phyloP scores from a whole-genome alignment of 2,888 invertebrate species.

The Therioaphis trifolii region DNA sequence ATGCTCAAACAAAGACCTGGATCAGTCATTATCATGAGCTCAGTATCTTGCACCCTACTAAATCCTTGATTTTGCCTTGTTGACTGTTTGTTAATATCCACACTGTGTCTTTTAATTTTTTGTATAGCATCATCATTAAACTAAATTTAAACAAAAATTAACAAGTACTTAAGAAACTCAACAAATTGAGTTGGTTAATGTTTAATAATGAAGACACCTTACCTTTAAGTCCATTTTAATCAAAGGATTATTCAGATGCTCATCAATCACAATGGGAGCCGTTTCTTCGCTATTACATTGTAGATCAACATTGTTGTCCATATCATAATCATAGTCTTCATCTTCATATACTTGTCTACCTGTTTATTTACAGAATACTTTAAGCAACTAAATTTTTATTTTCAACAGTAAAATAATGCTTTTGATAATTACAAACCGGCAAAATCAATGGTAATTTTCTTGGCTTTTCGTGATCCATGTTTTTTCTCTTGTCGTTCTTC shows the following conservation, averaged over 20 bases:
- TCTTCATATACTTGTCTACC: slow-evolving; percentile 53
- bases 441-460: slow-evolving; percentile 83
- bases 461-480: slow-evolving; percentile 76
- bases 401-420: background rate
- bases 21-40: slow-evolving; percentile 85
- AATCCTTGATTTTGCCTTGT: background rate
- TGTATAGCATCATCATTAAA: slow-evolving; percentile 61
- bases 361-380: background rate
- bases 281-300: background rate
- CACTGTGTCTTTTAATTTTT: slow-evolving; percentile 27
- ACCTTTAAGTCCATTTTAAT: slow-evolving; percentile 44
- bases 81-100: slow-evolving; percentile 66
- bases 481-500: slow-evolving; percentile 73
- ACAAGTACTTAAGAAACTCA: background rate
- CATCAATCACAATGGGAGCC: background rate
- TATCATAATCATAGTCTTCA: slow-evolving; percentile 17
- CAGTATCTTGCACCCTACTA: slow-evolving; percentile 78
- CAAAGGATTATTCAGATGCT: slow-evolving; percentile 49
- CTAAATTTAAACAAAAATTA: slow-evolving; percentile 30
- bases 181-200: background rate
- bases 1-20: slow-evolving; percentile 89
- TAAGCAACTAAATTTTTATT: too few species aligned
- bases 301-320: background rate
- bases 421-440: slow-evolving; percentile 70
- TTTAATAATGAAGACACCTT: background rate